Evolutionary conservation across 1,140 invertebrate species (phyloP).

Genomic region (Drosophila lini): DNA sequence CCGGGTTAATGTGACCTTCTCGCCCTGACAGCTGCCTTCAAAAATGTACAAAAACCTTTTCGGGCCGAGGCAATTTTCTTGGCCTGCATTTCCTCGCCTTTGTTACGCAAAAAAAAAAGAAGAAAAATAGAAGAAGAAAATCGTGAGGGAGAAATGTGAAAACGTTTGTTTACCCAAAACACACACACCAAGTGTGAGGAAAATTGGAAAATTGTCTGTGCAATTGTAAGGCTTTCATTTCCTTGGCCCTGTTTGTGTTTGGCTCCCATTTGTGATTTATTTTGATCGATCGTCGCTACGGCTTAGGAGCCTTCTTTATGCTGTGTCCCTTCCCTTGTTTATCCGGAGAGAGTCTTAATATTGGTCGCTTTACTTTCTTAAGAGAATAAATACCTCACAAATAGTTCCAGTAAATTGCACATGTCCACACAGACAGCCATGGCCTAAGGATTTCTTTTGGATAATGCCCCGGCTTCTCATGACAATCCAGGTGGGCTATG

Average conservation of each 20-base stretch:
- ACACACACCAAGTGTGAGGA: constrained; percentile 45
- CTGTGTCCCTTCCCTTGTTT: constrained; percentile 51
- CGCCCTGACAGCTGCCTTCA: constrained; percentile 68
- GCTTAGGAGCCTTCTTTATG: constrained; percentile 52
- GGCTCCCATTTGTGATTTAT: constrained; percentile 72
- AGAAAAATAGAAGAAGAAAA: background rate
- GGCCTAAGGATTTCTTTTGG: constrained; percentile 19
- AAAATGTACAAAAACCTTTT: constrained; percentile 41
- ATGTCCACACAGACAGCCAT: constrained; percentile 62
- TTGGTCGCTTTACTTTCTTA: constrained; percentile 69
- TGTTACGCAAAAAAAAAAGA: constrained; percentile 69
- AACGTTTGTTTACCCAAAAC: constrained; percentile 78
- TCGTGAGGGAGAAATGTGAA: constrained; percentile 22
- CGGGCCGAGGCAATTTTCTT: constrained; percentile 71
- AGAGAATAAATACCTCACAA: constrained; percentile 65
- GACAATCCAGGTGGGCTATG: constrained; percentile 45
- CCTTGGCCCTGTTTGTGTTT: constrained; percentile 44
- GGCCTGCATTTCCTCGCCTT: constrained; percentile 62
- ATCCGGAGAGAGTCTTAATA: constrained; percentile 68
- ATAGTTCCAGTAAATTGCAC: constrained; percentile 78
- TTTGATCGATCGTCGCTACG: constrained; percentile 73
- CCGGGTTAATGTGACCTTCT: constrained; percentile 51
- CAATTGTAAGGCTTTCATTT: constrained; percentile 71
- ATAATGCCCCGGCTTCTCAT: constrained; percentile 28
- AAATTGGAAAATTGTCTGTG: constrained; percentile 80